Evolutionary conservation across 1,140 invertebrate genomes (phyloP).

Genomic region (Solen grandis): DNA sequence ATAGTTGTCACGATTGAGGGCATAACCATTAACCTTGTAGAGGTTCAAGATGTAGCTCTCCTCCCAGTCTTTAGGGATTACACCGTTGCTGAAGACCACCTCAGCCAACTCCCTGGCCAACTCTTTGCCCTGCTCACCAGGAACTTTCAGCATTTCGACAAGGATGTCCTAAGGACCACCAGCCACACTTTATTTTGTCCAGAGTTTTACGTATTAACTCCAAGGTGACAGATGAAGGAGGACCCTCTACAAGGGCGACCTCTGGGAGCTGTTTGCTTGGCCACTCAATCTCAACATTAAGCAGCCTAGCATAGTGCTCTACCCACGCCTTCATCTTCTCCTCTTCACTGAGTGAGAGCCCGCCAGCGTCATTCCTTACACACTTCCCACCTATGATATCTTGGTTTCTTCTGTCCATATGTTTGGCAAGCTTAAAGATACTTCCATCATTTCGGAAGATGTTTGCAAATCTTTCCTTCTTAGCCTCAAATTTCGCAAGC

Average conservation of each 20-base stretch:
- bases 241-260: constrained; percentile 11
- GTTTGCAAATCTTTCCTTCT: constrained; percentile 25
- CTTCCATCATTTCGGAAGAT: constrained; percentile 9
- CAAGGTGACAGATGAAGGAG: constrained; percentile 15
- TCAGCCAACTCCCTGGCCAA: constrained; percentile 31
- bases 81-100: constrained; percentile 16
- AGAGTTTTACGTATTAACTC: constrained; percentile 1
- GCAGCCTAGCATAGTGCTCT: constrained; percentile 22
- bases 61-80: constrained; percentile 35
- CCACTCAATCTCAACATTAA: constrained; percentile 39
- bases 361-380: constrained; percentile 27
- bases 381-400: constrained; percentile 25
- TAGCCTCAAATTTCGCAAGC: constrained; percentile 18
- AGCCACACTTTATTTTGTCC: constrained; percentile 26
- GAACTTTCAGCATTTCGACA: constrained; percentile 42
- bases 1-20: not conserved
- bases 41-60: constrained; percentile 45
- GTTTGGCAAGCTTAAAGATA: constrained; percentile 37
- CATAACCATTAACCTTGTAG: constrained; percentile 17
- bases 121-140: constrained; percentile 27
- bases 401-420: constrained; percentile 38
- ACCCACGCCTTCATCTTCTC: constrained; percentile 32
- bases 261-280: constrained; percentile 22
- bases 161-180: constrained; percentile 16
- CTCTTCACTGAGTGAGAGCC: constrained; percentile 13